Evolutionary conservation across 2,797 vertebrate genomes (phyloP).

Genomic region (Pseudomugil tenellus): DNA sequence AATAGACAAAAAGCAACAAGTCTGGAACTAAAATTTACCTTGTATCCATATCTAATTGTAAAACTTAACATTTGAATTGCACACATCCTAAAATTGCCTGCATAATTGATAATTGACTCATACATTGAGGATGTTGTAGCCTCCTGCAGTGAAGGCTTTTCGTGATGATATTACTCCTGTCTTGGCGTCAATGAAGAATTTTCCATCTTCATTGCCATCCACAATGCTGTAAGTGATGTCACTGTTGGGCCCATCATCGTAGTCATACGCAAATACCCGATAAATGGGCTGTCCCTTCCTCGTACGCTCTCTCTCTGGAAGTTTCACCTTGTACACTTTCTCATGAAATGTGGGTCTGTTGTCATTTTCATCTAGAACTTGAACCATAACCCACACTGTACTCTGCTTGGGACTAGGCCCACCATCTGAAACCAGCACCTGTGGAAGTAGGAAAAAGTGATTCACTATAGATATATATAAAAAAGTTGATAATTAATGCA

Average conservation of each 20-base stretch:
- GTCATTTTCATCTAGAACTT: conserved; percentile 95
- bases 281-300: conserved; percentile 93
- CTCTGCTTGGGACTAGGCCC: conserved; percentile 88
- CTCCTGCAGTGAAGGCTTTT: conserved; percentile 92
- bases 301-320: conserved; percentile 92
- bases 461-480: background rate
- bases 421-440: conserved; percentile 93
- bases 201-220: conserved; percentile 93
- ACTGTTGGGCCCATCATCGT: conserved; percentile 91
- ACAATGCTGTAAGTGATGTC: conserved; percentile 94
- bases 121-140: conserved; percentile 96
- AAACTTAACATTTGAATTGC: too few relatives aligned
- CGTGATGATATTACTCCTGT: conserved; percentile 93
- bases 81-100: background rate
- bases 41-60: background rate
- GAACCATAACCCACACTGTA: conserved; percentile 92
- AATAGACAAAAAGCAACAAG: too few relatives aligned
- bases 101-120: conserved; percentile 33
- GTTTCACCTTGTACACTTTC: conserved; percentile 94
- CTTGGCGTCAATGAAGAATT: conserved; percentile 96
- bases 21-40: background rate
- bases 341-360: conserved; percentile 94
- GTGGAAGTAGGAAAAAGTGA: conserved; percentile 18
- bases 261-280: conserved; percentile 92
- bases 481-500: too few relatives aligned